Evolutionary conservation across 2,113 vertebrate species (phyloP).

Genomic region (Caloenas nicobarica): DNA sequence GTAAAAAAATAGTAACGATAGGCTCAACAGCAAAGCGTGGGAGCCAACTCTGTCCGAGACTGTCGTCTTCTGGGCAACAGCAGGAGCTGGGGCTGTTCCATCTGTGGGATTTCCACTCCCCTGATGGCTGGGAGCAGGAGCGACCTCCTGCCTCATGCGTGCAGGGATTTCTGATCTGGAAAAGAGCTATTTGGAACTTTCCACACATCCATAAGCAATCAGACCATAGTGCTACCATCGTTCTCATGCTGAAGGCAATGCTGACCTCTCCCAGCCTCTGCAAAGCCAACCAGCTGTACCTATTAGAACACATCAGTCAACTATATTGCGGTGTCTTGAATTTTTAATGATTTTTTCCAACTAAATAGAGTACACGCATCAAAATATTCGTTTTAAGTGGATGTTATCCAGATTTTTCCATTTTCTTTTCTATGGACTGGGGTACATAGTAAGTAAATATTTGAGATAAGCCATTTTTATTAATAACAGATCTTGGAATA

Average conservation of each 20-base stretch:
- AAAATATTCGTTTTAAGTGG: slow-evolving; percentile 34
- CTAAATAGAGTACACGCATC: not conserved
- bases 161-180: not conserved
- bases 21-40: not conserved
- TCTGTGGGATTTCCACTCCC: not conserved
- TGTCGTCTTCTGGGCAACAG: not conserved
- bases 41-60: not conserved
- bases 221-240: not conserved
- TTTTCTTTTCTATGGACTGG: not conserved
- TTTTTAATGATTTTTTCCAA: slow-evolving; percentile 54
- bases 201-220: accelerated
- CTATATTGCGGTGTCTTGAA: not conserved
- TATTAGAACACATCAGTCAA: slow-evolving; percentile 45
- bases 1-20: accelerated
- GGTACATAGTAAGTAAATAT: not conserved
- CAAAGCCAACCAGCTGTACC: slow-evolving; percentile 28
- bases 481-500: not conserved
- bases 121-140: not conserved
- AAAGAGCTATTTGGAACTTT: not conserved
- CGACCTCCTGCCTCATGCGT: not conserved
- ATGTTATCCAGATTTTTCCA: not conserved
- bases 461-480: slow-evolving; percentile 12
- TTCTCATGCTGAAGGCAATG: not conserved
- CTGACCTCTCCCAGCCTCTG: slow-evolving; percentile 56
- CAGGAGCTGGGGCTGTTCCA: not conserved